These are phyloP conservation scores for Buteo buteo DNA, from an alignment of 2,113 vertebrate species.

Conservation along the genomic window DNA sequence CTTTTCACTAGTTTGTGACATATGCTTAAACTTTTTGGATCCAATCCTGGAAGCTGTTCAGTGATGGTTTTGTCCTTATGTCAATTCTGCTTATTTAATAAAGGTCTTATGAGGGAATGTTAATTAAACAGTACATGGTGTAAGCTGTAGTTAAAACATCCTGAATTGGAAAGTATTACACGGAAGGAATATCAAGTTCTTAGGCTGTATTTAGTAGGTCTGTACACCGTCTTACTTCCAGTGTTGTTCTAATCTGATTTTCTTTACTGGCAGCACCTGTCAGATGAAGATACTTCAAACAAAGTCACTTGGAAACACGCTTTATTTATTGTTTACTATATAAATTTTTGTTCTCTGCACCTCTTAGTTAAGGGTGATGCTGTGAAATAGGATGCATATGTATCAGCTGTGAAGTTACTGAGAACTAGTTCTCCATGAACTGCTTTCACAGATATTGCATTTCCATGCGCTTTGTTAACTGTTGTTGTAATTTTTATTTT, in stretches of 20 bases:
- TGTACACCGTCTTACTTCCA: background rate
- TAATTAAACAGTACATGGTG: constrained; percentile 32
- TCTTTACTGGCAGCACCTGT: background rate
- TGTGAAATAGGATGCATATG: background rate
- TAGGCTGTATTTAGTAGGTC: constrained; percentile 35
- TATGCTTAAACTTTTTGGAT: background rate
- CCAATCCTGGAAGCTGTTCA: background rate
- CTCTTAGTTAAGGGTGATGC: background rate
- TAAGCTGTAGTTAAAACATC: constrained; percentile 33
- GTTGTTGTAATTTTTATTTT: background rate
- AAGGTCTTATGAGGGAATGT: constrained; percentile 43
- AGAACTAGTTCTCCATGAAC: background rate
- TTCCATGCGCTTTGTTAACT: background rate
- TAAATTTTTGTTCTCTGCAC: background rate
- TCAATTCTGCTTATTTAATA: constrained; percentile 59
- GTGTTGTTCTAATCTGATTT: constrained; percentile 48
- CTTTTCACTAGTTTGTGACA: background rate
- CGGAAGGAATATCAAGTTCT: constrained; percentile 14
- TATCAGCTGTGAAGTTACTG: background rate
- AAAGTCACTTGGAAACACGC: background rate
- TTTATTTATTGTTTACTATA: background rate
- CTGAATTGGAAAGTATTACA: constrained; percentile 25
- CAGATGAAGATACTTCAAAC: background rate
- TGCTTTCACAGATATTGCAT: background rate
- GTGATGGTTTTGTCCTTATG: constrained; percentile 20